Evolutionary conservation across 2,113 vertebrate species (phyloP).

Genomic region (mouse (Mus musculus)): DNA sequence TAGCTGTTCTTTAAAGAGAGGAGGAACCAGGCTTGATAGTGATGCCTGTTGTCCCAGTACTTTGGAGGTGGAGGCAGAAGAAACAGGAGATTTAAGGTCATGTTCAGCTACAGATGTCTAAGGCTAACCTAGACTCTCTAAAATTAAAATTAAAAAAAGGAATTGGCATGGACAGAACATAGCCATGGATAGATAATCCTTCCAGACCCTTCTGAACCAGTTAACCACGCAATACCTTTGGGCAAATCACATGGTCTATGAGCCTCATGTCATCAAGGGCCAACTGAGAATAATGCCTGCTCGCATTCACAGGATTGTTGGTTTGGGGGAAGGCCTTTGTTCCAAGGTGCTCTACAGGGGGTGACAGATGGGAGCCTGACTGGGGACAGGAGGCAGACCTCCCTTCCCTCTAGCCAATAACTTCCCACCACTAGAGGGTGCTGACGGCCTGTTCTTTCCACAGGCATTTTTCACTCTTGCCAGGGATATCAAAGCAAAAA

Average conservation of each 20-base stretch:
- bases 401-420: neutral
- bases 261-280: neutral
- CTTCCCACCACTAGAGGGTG: neutral
- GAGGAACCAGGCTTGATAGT: neutral
- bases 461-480: conserved; percentile 98
- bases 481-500: conserved; percentile 99
- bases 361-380: neutral
- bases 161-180: neutral
- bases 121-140: neutral
- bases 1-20: neutral
- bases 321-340: neutral
- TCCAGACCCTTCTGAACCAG: neutral
- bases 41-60: neutral
- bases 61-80: neutral
- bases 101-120: neutral
- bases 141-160: too few relatives aligned
- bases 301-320: neutral
- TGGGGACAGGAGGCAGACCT: too few relatives aligned
- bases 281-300: neutral
- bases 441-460: neutral
- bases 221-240: neutral
- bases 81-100: neutral
- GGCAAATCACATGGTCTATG: neutral
- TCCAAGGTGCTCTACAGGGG: neutral
- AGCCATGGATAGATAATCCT: neutral